Evolutionary conservation across 2,888 invertebrate genomes (phyloP).

Genomic region (Tetragnatha montana): DNA sequence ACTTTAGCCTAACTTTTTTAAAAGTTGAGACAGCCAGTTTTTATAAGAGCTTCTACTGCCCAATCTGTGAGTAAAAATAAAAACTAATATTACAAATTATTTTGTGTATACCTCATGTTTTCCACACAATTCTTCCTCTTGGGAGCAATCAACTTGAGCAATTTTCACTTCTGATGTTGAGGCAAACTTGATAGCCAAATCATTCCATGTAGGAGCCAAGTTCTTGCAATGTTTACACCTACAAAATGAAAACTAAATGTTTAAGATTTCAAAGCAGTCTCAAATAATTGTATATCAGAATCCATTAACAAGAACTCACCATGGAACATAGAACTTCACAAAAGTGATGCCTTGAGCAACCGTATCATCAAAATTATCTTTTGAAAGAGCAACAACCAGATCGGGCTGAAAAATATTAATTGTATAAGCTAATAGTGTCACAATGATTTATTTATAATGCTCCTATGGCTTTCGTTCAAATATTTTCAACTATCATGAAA

Average conservation of each 20-base stretch:
- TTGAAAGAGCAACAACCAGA: conserved; percentile 79
- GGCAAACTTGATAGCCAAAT: conserved; percentile 86
- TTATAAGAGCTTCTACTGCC: no score
- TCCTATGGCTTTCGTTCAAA: no score
- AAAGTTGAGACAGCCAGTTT: no score
- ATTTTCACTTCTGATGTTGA: conserved; percentile 82
- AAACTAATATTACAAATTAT: no score
- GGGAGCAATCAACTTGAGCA: conserved; percentile 89
- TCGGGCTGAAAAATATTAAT: conserved; percentile 43
- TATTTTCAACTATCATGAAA: no score
- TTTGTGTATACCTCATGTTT: conserved; percentile 82
- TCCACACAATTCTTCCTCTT: conserved; percentile 84
- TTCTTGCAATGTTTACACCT: conserved; percentile 90
- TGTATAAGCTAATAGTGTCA: neutral
- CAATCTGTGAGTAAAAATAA: no score
- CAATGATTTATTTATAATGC: no score
- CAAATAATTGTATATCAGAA: neutral
- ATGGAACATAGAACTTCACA: conserved; percentile 93
- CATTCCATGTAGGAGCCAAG: conserved; percentile 89
- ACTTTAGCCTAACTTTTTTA: no score
- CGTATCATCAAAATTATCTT: conserved; percentile 85
- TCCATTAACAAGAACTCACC: conserved; percentile 78
- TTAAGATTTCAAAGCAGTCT: neutral
- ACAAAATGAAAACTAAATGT: conserved; percentile 35
- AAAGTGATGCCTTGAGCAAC: conserved; percentile 87